Evolutionary conservation across 2,113 vertebrate species (phyloP), one percentile per base, ranked within the genome.

Genomic region (Colaptes auratus): DNA sequence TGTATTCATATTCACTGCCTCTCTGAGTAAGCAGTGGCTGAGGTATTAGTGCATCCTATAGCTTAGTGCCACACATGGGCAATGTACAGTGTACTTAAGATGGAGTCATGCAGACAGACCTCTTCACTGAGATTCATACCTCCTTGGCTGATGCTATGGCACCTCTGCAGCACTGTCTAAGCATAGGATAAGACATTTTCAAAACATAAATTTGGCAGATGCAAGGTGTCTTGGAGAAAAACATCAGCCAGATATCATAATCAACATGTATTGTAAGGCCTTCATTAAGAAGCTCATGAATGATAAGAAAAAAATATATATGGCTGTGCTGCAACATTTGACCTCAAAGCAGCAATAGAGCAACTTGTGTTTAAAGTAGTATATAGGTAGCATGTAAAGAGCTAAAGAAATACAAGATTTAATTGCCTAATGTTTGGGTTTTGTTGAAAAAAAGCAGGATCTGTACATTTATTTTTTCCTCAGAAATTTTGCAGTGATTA

Each of bases 41-140:
- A 59, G 72, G 42, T 33, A 46, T 46, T 46, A 36, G 25, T 23
- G 52, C 18, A 11, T 21, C 44, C 25, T 23, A 3, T 14, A 23
- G 72, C 39, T 73, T 46, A 53, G 28, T 55, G 63, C 20, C 20
- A 10, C 18, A 30, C 2, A 4, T 1, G 14, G 10, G 7, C 24
- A 35, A 21, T 14, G 25, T 30, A 48, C 58, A 4, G 36, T 7
- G 28, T 60, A n/a, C 36, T 63, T 56, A 59, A 69, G 60, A 55
- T 1, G 1, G 44, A 44, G n/a, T 88, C n/a, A 17, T 0, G 0
- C 53, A 70, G 66, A 28, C 24, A 64, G 56, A 64, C 4, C 31
- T 67, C 39, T 33, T 50, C 28, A 7, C 67, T 8, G 36, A 60
- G n/a, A 31, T 50, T 60, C 17, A 1, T 9, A 6, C 24, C n/a